phyloP scores from a whole-genome alignment of 2,888 invertebrate species.

The Nineta flava region DNA sequence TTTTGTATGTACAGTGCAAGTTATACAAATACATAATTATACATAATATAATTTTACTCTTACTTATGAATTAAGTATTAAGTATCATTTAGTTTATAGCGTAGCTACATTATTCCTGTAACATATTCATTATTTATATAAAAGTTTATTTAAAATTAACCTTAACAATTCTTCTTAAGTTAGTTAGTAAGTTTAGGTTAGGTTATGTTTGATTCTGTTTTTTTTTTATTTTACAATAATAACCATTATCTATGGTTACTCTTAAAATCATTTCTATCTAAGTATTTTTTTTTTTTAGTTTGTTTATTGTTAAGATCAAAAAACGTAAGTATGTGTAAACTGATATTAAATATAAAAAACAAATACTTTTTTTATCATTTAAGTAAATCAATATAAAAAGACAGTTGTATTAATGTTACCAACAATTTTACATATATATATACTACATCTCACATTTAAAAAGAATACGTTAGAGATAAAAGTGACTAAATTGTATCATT shows the following conservation, averaged over 20 bases:
- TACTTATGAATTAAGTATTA: no score
- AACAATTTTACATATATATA: constrained; percentile 36
- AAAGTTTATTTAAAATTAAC: no score
- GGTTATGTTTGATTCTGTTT: no score
- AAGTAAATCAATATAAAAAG: constrained; percentile 4
- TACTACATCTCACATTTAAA: constrained; percentile 35
- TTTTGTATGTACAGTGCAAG: neutral
- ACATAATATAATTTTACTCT: neutral
- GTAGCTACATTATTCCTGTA: neutral
- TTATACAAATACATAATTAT: constrained; percentile 1
- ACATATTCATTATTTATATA: neutral
- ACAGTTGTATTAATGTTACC: constrained; percentile 18
- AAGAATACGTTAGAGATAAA: constrained; percentile 8
- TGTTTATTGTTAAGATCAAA: constrained; percentile 6
- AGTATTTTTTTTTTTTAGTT: no score
- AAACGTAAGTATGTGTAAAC: constrained; percentile 10
- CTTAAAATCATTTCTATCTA: no score
- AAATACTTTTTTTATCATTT: constrained; percentile 7
- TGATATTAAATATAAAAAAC: constrained; percentile 12
- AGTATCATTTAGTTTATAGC: neutral
- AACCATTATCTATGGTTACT: no score
- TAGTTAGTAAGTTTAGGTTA: no score
- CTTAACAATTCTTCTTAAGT: no score
- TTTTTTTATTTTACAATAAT: no score
- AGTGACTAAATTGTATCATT: constrained; percentile 7